phyloP scores from a whole-genome alignment of 2,113 vertebrate species.

The Dromaius novaehollandiae region DNA sequence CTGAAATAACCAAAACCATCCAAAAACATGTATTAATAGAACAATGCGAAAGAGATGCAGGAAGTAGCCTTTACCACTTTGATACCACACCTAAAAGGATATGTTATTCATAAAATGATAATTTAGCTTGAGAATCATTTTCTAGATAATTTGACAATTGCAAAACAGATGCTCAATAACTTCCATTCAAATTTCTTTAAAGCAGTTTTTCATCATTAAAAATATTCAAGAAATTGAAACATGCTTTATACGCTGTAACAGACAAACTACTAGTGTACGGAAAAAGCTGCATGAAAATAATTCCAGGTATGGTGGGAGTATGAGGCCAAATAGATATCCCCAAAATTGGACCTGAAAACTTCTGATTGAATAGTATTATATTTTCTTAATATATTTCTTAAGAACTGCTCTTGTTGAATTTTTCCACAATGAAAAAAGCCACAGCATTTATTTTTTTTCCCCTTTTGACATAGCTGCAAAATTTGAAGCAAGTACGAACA shows the following conservation, averaged over 20 bases:
- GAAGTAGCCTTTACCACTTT: not conserved
- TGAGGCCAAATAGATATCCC: not conserved
- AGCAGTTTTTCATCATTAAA: not conserved
- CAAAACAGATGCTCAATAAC: not conserved
- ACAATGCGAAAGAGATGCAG: not conserved
- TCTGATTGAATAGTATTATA: not conserved
- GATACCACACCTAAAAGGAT: not conserved
- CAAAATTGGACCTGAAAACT: not conserved
- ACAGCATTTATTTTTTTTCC: no score
- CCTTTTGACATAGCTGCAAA: not conserved
- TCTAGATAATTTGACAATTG: not conserved
- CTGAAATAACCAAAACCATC: not conserved
- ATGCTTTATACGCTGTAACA: not conserved
- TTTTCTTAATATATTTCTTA: not conserved
- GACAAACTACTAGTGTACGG: fast-evolving
- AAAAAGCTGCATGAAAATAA: not conserved
- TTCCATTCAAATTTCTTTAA: not conserved
- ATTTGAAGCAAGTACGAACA: not conserved
- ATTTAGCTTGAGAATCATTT: not conserved
- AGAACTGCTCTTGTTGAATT: not conserved
- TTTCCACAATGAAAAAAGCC: not conserved
- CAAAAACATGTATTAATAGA: not conserved
- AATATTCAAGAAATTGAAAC: not conserved
- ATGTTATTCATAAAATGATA: not conserved
- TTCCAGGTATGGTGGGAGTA: not conserved